Conservation (phyloP, 1,140 invertebrate species). For the Acromyrmex echinatior region DNA sequence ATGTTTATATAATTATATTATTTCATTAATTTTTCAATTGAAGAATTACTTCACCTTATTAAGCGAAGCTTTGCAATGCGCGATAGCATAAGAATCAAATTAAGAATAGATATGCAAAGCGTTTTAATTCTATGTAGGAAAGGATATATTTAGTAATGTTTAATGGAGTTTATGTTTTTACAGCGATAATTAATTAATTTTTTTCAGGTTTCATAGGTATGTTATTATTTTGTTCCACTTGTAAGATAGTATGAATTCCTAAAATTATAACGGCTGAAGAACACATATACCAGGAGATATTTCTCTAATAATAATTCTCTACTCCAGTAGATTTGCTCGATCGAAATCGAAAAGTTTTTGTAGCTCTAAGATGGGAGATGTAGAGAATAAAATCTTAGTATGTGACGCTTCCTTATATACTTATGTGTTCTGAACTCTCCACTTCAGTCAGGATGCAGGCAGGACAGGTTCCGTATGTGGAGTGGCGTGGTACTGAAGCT, state of each 20-base stretch:
- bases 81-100: constrained; percentile 70
- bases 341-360: constrained; percentile 72
- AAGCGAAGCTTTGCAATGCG: constrained; percentile 63
- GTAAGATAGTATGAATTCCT: constrained; percentile 78
- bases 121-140: constrained; percentile 57
- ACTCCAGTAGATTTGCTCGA: constrained; percentile 79
- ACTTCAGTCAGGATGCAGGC: constrained; percentile 87
- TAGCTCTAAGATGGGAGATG: constrained; percentile 79
- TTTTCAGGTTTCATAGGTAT: constrained; percentile 86
- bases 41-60: constrained; percentile 59
- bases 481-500: constrained; percentile 86
- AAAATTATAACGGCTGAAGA: constrained; percentile 77
- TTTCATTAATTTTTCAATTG: constrained; percentile 56
- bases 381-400: constrained; percentile 84
- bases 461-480: constrained; percentile 87
- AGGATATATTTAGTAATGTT: constrained; percentile 62
- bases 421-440: constrained; percentile 87
- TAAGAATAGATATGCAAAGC: constrained; percentile 65
- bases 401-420: constrained; percentile 85
- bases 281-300: constrained; percentile 78
- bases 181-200: constrained; percentile 81
- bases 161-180: constrained; percentile 81
- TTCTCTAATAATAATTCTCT: constrained; percentile 79
- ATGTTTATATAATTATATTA: constrained; percentile 62
- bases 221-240: constrained; percentile 86